Percentiles rank a stretch among this genome's conserved stretches.
Evolutionary conservation across 2,113 vertebrate species (phyloP).

Genomic region (Vidua macroura): DNA sequence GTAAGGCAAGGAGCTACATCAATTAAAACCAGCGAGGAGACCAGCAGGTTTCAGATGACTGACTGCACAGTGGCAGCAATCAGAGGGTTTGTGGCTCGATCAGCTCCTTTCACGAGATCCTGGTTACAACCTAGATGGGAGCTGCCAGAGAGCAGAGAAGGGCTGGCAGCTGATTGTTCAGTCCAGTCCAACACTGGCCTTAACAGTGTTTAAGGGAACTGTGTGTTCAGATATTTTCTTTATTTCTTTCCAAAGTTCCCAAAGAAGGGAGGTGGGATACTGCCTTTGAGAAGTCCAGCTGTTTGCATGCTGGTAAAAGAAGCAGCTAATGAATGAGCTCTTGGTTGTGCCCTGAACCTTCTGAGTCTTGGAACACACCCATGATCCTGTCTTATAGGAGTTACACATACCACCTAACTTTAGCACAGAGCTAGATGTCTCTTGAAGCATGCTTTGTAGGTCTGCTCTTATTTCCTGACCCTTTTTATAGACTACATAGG

Average conservation of each 20-base stretch:
- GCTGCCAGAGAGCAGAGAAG: not conserved
- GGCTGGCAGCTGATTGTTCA: not conserved
- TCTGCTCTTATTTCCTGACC: not conserved
- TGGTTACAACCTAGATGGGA: not conserved
- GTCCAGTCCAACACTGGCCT: not conserved
- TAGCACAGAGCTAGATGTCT: not conserved
- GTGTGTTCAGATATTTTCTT: not conserved
- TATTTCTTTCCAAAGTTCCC: not conserved
- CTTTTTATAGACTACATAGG: not conserved
- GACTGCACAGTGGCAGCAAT: rapidly evolving
- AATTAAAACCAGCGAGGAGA: not conserved
- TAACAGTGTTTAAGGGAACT: not conserved
- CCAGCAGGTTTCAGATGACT: not conserved
- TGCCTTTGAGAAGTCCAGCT: not conserved
- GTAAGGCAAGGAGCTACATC: not conserved
- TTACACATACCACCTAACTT: not conserved
- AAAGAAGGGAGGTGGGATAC: not conserved
- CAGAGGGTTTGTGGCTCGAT: too few species aligned
- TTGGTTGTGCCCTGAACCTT: not conserved
- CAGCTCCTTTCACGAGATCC: not conserved
- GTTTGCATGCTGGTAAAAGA: not conserved
- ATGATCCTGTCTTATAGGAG: not conserved
- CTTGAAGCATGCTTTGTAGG: not conserved
- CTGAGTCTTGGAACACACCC: not conserved
- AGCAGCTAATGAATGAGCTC: not conserved